Base-by-base conservation (phyloP, 23 tunicate species). In the Pegea sp. region DNA sequence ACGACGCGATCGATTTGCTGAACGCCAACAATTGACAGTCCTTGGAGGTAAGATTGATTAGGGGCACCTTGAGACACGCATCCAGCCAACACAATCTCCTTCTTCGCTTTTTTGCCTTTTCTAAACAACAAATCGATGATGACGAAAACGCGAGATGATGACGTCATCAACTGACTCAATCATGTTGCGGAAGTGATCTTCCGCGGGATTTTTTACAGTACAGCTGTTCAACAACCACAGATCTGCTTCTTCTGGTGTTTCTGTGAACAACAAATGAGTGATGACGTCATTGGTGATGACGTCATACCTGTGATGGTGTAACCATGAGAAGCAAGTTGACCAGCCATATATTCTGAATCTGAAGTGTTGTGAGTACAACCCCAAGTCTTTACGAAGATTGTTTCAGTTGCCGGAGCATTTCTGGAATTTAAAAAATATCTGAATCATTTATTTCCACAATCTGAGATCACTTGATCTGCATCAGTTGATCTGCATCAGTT, bases 341-440 rank as follows among this genome's bases (percentile, higher is more conserved):
- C 99, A 22, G 93, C 86, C 99, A 91, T 91, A 60, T 91, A 91
- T 50, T 91, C 99, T 2, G 99, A 91, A 53, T 91, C 99, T 20
- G 99, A 91, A 26, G 93, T 61, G 44, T 91, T 91, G 71, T 91
- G 99, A 8, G 99, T 79, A 42, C 99, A 91, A 26, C 99, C 99
- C 99, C 93, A 78, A 11, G 93, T 91, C 42, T 68, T 63, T 42
- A 91, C 3, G 63, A 57, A 91, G 28, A 89, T 71, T 13, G 58
- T 67, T 56, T 79, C 79, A 11, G 76, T 67, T 16, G 71, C 95
- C 29, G 95, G 95, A 19, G 65, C 60, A 42, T 55, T 73, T 54
- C 95, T 84, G 60, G n/a, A n/a, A n/a, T n/a, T n/a, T n/a, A n/a
- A n/a, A n/a, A n/a, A n/a, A n/a, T n/a, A n/a, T n/a, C n/a, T n/a